A percentile compares a stretch with the other conserved stretches of the same genome.
phyloP scores from a whole-genome alignment of 2,113 vertebrate genomes.

The Acrocephalus arundinaceus region DNA sequence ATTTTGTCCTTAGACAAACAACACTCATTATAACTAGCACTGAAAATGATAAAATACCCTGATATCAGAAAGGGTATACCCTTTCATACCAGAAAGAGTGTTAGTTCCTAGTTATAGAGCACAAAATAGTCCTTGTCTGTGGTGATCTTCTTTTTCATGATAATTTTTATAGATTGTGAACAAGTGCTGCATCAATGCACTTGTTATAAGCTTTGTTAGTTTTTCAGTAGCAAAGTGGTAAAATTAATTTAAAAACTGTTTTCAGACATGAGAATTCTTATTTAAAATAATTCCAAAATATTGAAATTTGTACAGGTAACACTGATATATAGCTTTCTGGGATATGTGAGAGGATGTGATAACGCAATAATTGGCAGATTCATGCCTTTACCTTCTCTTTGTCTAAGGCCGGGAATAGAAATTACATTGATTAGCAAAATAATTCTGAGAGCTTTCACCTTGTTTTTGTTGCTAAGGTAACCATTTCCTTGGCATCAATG shows the following conservation, averaged over 20 bases:
- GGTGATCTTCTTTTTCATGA: not conserved
- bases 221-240: not conserved
- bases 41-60: not conserved
- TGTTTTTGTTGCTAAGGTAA: conserved; percentile 69
- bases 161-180: not conserved
- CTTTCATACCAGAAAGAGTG: not conserved
- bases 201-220: not conserved
- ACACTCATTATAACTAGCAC: not conserved
- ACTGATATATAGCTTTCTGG: not conserved
- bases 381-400: conserved; percentile 1
- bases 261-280: not conserved
- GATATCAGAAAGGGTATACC: not conserved
- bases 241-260: not conserved
- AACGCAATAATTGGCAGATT: not conserved
- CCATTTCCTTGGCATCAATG: conserved; percentile 66
- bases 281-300: not conserved
- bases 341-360: not conserved
- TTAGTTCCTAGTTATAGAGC: not conserved
- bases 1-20: not conserved
- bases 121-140: not conserved
- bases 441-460: conserved; percentile 47
- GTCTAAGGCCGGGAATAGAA: conserved; percentile 28
- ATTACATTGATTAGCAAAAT: conserved; percentile 27
- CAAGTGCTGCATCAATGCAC: not conserved
- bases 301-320: not conserved